phyloP scores from a whole-genome alignment of 2,113 vertebrate genomes.

The Neopipo cinnamomea region DNA sequence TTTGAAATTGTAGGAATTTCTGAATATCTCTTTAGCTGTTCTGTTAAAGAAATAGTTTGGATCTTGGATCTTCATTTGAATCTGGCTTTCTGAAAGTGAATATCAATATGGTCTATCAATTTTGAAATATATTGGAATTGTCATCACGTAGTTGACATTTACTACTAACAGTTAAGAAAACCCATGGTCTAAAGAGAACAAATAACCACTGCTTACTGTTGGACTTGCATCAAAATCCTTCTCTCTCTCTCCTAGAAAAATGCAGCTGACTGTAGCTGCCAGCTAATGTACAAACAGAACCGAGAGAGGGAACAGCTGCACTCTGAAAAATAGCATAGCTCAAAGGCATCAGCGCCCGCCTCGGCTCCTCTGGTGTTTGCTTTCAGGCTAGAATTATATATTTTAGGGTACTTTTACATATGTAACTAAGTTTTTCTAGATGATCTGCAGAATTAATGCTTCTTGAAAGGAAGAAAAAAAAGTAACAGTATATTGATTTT shows the following conservation, averaged over 20 bases:
- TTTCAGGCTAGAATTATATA: neutral
- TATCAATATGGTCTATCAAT: neutral
- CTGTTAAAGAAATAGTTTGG: neutral
- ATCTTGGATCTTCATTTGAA: neutral
- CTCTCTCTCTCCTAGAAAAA: conserved; percentile 14
- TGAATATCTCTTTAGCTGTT: neutral
- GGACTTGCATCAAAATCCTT: conserved; percentile 36
- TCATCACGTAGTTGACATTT: neutral
- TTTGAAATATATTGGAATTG: neutral
- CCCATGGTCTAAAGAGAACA: neutral
- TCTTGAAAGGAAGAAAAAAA: neutral
- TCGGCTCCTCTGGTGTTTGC: neutral
- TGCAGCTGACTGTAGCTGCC: conserved; percentile 38
- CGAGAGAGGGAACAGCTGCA: conserved; percentile 55
- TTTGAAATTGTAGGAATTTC: neutral
- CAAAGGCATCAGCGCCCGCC: neutral
- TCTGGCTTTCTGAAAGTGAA: neutral
- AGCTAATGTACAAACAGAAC: conserved; percentile 57
- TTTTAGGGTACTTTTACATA: neutral
- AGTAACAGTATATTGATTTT: neutral
- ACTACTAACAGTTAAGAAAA: conserved; percentile 14
- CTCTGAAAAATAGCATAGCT: conserved; percentile 19
- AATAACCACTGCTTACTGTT: conserved; percentile 46
- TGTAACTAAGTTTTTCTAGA: neutral
- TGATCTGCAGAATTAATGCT: neutral